Evolutionary conservation across 2,888 invertebrate species (phyloP), one percentile per base, ranked within the genome.

Genomic region (Ommatoiulus sabulosus): DNA sequence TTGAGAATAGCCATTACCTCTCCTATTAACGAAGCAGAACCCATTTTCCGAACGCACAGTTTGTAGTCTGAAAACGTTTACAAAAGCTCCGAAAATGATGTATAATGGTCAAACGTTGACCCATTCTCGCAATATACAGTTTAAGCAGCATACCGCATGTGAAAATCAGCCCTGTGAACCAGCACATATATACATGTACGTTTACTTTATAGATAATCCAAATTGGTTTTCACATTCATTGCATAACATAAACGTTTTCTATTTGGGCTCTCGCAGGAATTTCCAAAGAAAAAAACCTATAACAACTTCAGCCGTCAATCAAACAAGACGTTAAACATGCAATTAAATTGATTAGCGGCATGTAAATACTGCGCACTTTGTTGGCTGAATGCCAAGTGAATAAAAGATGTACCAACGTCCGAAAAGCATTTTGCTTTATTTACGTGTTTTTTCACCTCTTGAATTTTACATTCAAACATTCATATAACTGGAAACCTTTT

Each of bases 161-260:
- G 20, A 72, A 72, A 72, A 72, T 10, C 72, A 24, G 24, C 72
- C 72, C n/a, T 72, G 72, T 8, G 72, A 72, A 72, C 72, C 72
- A 10, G 72, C 72, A 20, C 72, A 72, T 24, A n/a, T n/a, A n/a
- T n/a, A n/a, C n/a, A n/a, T n/a, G n/a, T n/a, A 72, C 72, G 72
- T 24, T 24, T 72, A 24, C 1, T 8, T 72, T 35, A 35, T 24
- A 72, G 24, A 72, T 72, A 72, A 72, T 24, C 6, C 20, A 72
- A 72, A 72, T 72, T 72, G 72, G 24, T 24, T 72, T 24, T 24
- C 24, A 7, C 5, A 3, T 72, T 72, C 72, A 72, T 72, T 10
- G 8, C 24, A 10, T 24, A 24, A 72, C 72, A 24, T 10, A 72
- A 24, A 10, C 72, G 1, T 17, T 24, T 24, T 3, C 63, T 20